These are phyloP conservation scores for Diogma glabrata DNA, from an alignment of 2,888 invertebrate genomes.

Conservation along the genomic window DNA sequence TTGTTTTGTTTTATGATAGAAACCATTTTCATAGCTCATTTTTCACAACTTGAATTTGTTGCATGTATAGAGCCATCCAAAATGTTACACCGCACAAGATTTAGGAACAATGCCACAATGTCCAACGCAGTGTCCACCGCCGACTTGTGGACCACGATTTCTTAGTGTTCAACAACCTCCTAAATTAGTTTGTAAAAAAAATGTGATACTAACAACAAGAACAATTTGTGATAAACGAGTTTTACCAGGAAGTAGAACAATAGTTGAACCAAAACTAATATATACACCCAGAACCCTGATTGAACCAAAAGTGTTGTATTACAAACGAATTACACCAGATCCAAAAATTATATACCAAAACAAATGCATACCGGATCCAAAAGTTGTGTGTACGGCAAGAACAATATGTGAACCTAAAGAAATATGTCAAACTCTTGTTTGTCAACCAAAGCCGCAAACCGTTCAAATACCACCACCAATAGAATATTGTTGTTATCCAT, in stretches of 20 bases:
- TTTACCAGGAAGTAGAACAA: conserved; percentile 24
- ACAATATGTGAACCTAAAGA: conserved; percentile 30
- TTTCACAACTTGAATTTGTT: no score
- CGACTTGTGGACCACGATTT: conserved; percentile 25
- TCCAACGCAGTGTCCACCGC: conserved; percentile 28
- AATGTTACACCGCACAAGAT: conserved; percentile 29
- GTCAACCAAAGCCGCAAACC: conserved; percentile 32
- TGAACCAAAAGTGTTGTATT: conserved; percentile 27
- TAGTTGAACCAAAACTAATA: conserved; percentile 30
- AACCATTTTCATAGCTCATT: no score
- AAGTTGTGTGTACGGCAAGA: conserved; percentile 31
- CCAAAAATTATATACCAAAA: conserved; percentile 31
- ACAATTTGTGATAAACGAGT: conserved; percentile 26
- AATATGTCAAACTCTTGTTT: conserved; percentile 31
- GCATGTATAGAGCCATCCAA: conserved; percentile 26
- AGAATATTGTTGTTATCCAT: conserved; percentile 31
- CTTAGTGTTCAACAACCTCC: conserved; percentile 33
- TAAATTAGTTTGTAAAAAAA: conserved; percentile 29
- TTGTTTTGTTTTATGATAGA: no score
- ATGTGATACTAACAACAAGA: conserved; percentile 25
- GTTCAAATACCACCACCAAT: conserved; percentile 31
- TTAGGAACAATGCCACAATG: conserved; percentile 31
- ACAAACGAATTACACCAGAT: conserved; percentile 19
- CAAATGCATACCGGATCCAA: conserved; percentile 30
- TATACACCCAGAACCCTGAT: conserved; percentile 31